These are phyloP conservation scores for Sturnus vulgaris DNA, from an alignment of 2,113 vertebrate genomes.

Conservation along the genomic window DNA sequence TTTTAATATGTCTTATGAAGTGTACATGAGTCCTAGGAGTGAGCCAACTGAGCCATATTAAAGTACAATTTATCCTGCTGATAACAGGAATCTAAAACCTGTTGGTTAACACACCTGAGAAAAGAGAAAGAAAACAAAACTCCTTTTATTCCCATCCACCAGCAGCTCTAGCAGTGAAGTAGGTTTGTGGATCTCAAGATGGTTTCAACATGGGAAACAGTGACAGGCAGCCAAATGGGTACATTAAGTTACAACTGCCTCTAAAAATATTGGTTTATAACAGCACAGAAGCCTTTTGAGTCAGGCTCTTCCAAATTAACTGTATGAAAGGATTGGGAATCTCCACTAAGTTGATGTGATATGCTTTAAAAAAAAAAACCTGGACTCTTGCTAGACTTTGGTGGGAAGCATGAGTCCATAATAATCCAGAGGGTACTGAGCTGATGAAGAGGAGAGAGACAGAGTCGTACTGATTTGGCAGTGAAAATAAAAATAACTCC, in stretches of 20 bases:
- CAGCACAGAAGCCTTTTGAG: slow-evolving; percentile 22
- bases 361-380: background rate
- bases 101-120: background rate
- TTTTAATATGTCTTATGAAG: slow-evolving; percentile 37
- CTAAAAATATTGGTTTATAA: slow-evolving; percentile 26
- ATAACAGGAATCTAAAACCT: slow-evolving; percentile 11
- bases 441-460: background rate
- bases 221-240: slow-evolving; percentile 26
- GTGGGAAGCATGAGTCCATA: background rate
- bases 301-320: background rate
- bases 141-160: background rate
- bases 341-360: background rate
- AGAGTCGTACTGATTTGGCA: background rate
- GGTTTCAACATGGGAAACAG: background rate
- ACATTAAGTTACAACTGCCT: background rate
- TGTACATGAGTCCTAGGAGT: background rate
- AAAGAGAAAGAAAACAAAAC: slow-evolving; percentile 25
- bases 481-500: background rate
- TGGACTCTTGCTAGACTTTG: background rate
- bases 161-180: background rate
- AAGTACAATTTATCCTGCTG: slow-evolving; percentile 27
- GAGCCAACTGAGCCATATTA: slow-evolving; percentile 27
- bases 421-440: background rate
- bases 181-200: slow-evolving; percentile 28
- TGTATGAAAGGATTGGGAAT: background rate